A percentile compares a stretch with the other conserved stretches of the same genome.
Evolutionary conservation across 2,888 invertebrate species (phyloP).

Genomic region (Anorthoa munda): DNA sequence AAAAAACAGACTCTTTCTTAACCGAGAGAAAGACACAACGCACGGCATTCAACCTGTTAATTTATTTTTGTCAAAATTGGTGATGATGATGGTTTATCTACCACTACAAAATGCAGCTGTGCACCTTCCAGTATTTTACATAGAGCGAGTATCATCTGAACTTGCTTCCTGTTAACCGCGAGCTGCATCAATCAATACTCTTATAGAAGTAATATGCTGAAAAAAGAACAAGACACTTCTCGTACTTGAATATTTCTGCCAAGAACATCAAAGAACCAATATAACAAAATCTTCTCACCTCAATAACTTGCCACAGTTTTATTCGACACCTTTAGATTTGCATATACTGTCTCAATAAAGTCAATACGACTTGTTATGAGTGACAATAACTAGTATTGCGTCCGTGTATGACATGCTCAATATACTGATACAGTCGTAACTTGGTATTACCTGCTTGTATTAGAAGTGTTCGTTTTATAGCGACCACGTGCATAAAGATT

Average conservation of each 20-base stretch:
- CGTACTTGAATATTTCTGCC: neutral
- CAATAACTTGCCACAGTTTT: slow-evolving; percentile 1
- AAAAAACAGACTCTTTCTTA: too few relatives aligned
- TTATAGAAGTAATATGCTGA: too few relatives aligned
- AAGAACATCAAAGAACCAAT: slow-evolving; percentile 6
- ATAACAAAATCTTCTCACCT: neutral
- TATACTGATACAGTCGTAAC: slow-evolving; percentile 20
- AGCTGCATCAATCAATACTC: too few relatives aligned
- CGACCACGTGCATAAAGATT: neutral
- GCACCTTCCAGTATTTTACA: too few relatives aligned
- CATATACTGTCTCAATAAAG: slow-evolving; percentile 42
- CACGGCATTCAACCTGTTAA: too few relatives aligned
- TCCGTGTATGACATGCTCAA: slow-evolving; percentile 22
- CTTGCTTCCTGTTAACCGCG: too few relatives aligned
- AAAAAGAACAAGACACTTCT: too few relatives aligned
- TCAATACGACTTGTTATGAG: slow-evolving; percentile 25
- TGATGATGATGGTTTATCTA: too few relatives aligned
- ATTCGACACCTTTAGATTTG: slow-evolving; percentile 6
- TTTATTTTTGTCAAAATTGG: too few relatives aligned
- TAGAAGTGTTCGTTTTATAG: slow-evolving; percentile 15
- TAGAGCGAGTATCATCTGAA: too few relatives aligned
- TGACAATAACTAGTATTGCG: slow-evolving; percentile 38
- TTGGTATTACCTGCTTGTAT: slow-evolving; percentile 17
- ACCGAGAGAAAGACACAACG: too few relatives aligned
- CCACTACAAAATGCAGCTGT: too few relatives aligned